Conservation (phyloP, 2,797 vertebrate genomes). For the Spinus pinus region DNA sequence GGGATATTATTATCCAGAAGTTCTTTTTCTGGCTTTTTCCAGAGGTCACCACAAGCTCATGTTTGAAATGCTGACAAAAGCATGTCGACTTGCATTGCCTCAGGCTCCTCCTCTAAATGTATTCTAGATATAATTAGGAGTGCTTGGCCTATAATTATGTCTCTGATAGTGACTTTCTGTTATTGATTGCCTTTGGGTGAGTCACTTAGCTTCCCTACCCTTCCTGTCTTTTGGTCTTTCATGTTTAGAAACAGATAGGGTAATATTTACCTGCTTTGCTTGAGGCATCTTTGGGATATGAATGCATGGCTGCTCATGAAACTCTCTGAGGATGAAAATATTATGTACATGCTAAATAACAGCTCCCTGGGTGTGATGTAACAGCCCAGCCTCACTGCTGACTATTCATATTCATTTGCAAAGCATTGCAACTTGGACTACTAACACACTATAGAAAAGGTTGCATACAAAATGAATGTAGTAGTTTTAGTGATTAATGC, state of each 20-base stretch:
- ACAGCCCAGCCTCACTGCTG: background rate
- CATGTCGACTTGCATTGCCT: background rate
- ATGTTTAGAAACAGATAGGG: slow-evolving; percentile 16
- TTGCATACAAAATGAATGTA: background rate
- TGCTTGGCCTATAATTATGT: slow-evolving; percentile 6
- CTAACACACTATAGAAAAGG: background rate
- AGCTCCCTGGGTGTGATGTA: background rate
- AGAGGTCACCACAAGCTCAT: background rate
- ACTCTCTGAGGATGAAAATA: slow-evolving; percentile 21
- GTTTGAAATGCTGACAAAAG: slow-evolving; percentile 1
- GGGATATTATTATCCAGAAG: background rate
- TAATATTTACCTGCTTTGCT: slow-evolving; percentile 1
- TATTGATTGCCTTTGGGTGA: slow-evolving; percentile 22
- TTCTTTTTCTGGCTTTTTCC: background rate
- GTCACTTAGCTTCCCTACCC: background rate
- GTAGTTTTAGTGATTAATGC: background rate
- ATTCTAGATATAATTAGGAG: slow-evolving; percentile 6
- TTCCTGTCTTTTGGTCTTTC: slow-evolving; percentile 14
- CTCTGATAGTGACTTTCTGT: slow-evolving; percentile 47
- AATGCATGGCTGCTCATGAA: background rate
- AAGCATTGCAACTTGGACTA: background rate
- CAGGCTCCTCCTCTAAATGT: background rate
- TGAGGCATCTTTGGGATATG: background rate
- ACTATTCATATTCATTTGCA: background rate
- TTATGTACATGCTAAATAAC: background rate